Conservation (phyloP, 1,140 invertebrate genomes). For the Centruroides vittatus region DNA sequence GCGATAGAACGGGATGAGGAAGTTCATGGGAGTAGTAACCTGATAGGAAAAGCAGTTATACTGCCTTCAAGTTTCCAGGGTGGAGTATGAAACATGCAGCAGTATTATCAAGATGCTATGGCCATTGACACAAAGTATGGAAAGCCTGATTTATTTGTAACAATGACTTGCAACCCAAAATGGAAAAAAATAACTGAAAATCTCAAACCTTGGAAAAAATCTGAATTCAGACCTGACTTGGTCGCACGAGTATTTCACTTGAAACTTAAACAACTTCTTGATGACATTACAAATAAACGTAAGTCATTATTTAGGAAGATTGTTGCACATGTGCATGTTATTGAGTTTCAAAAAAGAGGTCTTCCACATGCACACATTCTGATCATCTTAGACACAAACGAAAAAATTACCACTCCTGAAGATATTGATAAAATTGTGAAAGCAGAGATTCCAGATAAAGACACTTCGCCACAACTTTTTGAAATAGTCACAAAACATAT, state of each 20-base stretch:
- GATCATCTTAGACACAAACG: slow-evolving; percentile 11
- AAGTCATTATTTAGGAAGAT: slow-evolving; percentile 7
- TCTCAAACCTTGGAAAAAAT: slow-evolving; percentile 21
- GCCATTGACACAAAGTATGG: slow-evolving; percentile 25
- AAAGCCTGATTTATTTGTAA: slow-evolving; percentile 32
- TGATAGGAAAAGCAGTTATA: slow-evolving; percentile 4
- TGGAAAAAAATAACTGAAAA: slow-evolving; percentile 32
- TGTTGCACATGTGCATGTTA: slow-evolving; percentile 18
- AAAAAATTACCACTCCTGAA: background rate
- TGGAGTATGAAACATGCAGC: slow-evolving; percentile 7
- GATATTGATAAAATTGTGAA: slow-evolving; percentile 11
- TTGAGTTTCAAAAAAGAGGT: slow-evolving; percentile 34
- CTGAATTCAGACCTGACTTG: slow-evolving; percentile 27
- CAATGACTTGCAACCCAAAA: slow-evolving; percentile 33
- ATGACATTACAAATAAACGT: slow-evolving; percentile 18
- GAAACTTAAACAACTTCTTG: slow-evolving; percentile 25
- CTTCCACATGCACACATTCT: slow-evolving; percentile 31
- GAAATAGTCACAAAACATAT: slow-evolving; percentile 26
- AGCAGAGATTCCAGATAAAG: slow-evolving; percentile 18
- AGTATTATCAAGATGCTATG: slow-evolving; percentile 24
- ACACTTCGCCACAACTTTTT: slow-evolving; percentile 28
- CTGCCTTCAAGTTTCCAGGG: slow-evolving; percentile 13
- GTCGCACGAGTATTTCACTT: slow-evolving; percentile 28
- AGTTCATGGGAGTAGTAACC: background rate
- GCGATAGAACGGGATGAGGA: background rate